Evolutionary conservation across 2,888 invertebrate species (phyloP), one percentile per base, ranked within the genome.

Genomic region (Salpingus planirostris): DNA sequence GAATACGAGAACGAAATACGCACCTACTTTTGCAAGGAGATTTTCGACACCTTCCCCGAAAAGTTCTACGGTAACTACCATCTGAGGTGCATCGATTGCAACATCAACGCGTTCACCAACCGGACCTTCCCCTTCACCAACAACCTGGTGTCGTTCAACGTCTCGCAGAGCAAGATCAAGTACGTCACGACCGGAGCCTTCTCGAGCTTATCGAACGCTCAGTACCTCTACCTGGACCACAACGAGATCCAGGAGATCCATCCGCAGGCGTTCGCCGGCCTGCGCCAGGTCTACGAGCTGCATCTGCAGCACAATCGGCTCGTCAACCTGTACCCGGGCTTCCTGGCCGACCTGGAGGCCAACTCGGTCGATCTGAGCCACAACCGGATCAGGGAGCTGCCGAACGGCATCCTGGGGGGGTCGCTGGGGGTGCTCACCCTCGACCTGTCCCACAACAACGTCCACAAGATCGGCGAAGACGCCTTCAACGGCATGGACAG

Each of bases 371-470:
- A 46, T 28, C 31, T 63, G 10, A 50, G 47, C 21, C 27, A 52
- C 24, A 63, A 63, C 35, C 38, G 36, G 31, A 38, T 63, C 8
- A 38, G 35, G 11, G 45, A 46, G 27, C 37, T 63, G 21, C 52
- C 49, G 2, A 32, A 40, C 14, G 42, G 46, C 11, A 45, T 43
- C 3, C 63, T 64, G 33, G 43, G 47, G 33, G 60, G 57, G 2
- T 44, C 50, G 5, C 36, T 49, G 6, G 47, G 50, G 7, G 34
- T 58, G 4, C 43, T 59, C 36, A 46, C 45, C 13, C 43, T 64
- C 15, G 59, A 59, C 40, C 35, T 64, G 13, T 56, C 59, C 3
- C 29, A 49, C 23, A 64, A 62, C 42, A 36, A 49, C 13, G 55
- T 63, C 8, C 45, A 41, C 22, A 50, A 42, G 12, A 25, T 62